Evolutionary conservation across 2,888 invertebrate genomes (phyloP), one percentile per base, ranked within the genome.

Genomic region (Leucoptera coffeella): DNA sequence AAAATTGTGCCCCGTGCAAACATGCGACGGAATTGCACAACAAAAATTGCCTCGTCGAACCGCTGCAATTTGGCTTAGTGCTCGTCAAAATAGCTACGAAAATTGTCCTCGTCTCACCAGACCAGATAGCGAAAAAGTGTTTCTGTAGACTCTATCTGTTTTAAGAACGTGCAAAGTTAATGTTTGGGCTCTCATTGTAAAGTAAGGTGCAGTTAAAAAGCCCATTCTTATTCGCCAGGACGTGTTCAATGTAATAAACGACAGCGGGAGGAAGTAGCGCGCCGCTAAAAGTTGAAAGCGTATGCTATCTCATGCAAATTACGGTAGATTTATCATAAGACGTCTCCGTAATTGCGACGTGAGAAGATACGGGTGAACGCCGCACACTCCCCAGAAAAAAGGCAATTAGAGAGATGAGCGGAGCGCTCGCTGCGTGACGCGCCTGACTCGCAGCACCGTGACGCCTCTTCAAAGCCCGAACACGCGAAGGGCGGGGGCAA

Each of bases 301-400:
- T 69, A 69, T 67, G 69, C 67, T 67, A 65, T 69, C 65, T 69
- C 65, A 69, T 67, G 67, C 65, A 69, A 69, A 69, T 69, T 69
- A 65, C 64, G 51, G 58, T 49, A 69, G 67, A 69, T 69, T 67
- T 69, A 69, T 69, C 67, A 69, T 69, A 65, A 65, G 62, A 65
- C 61, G 62, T 64, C 67, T 61, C 64, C 51, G 56, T 67, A 67
- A 69, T 67, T 67, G 62, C 64, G 64, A 69, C 69, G 65, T 67
- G 67, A 62, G 65, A 49, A 69, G 67, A 69, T 69, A 67, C 54
- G 62, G 54, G 54, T 48, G 54, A 45, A 49, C 57, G 51, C 52
- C 64, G 51, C 62, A 62, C 57, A 52, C 50, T 56, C 52, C 51
- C 47, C 52, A 62, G 60, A 69, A 69, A 69, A 67, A 67, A 58